Evolutionary conservation across 1,140 invertebrate genomes (phyloP).

Genomic region (Lepeophtheirus salmonis): DNA sequence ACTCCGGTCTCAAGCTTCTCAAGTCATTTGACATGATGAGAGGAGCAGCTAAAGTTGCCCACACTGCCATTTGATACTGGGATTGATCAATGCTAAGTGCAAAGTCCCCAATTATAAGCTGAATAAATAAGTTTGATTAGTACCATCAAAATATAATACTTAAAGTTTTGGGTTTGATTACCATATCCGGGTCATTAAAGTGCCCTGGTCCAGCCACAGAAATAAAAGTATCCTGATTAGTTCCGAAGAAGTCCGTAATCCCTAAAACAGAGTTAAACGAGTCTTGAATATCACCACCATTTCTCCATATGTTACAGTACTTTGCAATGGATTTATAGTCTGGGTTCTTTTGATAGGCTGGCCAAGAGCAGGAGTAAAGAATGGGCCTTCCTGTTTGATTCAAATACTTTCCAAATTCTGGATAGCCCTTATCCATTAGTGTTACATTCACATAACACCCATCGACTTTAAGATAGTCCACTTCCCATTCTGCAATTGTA

Average conservation of each 20-base stretch:
- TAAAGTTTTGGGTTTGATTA: constrained; percentile 23
- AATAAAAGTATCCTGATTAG: constrained; percentile 32
- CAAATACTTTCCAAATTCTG: constrained; percentile 45
- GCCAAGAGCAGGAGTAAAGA: constrained; percentile 61
- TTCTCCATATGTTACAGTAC: constrained; percentile 41
- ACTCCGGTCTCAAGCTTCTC: constrained; percentile 24
- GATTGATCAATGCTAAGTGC: constrained; percentile 27
- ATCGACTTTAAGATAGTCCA: constrained; percentile 41
- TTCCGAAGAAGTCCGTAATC: constrained; percentile 37
- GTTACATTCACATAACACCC: constrained; percentile 34
- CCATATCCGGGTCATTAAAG: constrained; percentile 44
- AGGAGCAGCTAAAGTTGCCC: constrained; percentile 30
- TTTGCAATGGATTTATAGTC: constrained; percentile 33
- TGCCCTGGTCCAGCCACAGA: constrained; percentile 34
- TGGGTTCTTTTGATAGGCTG: constrained; percentile 28
- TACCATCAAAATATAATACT: not conserved
- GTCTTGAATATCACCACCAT: constrained; percentile 38
- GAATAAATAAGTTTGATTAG: not conserved
- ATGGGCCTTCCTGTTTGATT: constrained; percentile 61
- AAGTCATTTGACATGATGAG: constrained; percentile 32
- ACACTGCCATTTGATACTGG: constrained; percentile 30
- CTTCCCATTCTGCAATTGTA: constrained; percentile 40
- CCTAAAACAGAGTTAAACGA: constrained; percentile 32
- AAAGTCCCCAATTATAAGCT: constrained; percentile 28
- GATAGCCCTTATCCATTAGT: constrained; percentile 40